Evolutionary conservation across 2,888 invertebrate genomes (phyloP).

Genomic region (Ischnura elegans): DNA sequence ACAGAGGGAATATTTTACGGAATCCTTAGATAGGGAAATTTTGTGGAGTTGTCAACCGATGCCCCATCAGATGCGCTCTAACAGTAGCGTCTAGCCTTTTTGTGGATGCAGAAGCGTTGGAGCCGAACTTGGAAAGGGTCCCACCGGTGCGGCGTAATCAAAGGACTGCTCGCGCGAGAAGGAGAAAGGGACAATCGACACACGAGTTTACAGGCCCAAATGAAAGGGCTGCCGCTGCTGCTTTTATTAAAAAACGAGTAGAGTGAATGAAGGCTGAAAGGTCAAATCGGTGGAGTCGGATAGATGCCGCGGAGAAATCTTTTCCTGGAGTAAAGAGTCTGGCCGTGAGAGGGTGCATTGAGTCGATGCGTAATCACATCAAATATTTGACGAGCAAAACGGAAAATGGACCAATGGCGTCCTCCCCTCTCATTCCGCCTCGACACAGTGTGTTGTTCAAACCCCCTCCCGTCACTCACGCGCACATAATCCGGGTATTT

Average conservation of each 20-base stretch:
- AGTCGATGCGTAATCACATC: constrained; percentile 38
- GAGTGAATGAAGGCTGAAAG: background rate
- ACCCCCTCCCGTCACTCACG: constrained; percentile 20
- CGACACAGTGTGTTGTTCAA: background rate
- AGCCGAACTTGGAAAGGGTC: background rate
- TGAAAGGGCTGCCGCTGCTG: background rate
- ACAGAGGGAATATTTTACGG: background rate
- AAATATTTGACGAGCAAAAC: constrained; percentile 56
- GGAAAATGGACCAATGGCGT: background rate
- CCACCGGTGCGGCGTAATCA: background rate
- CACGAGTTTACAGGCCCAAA: background rate
- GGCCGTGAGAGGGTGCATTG: background rate
- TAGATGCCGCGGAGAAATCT: background rate
- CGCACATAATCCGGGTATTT: constrained; percentile 60
- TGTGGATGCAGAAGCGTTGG: too few relatives aligned
- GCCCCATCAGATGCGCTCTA: too few relatives aligned
- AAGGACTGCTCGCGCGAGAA: background rate
- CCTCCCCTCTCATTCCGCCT: background rate
- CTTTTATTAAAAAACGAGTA: background rate
- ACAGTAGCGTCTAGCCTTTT: too few relatives aligned
- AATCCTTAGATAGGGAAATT: background rate
- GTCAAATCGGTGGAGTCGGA: background rate
- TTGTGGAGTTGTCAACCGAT: background rate
- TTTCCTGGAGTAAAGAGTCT: background rate
- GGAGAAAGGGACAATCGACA: background rate